Percentiles rank a stretch among this genome's conserved stretches.
These are phyloP conservation scores for Colius striatus DNA, from an alignment of 2,113 vertebrate genomes.

Conservation along the genomic window DNA sequence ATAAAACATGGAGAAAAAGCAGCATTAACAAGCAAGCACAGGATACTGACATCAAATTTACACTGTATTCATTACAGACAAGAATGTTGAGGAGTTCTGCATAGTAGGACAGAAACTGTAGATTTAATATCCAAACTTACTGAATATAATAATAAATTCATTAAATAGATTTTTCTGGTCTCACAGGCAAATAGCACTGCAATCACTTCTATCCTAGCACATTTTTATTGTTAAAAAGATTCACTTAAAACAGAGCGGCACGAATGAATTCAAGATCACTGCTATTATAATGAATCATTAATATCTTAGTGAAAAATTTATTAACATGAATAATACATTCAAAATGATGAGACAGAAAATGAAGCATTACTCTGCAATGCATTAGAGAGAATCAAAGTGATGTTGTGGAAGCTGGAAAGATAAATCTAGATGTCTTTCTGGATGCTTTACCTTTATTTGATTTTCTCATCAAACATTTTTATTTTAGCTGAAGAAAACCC, in stretches of 20 bases:
- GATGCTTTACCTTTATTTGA: neutral
- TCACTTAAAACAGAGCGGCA: constrained; percentile 57
- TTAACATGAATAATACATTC: constrained; percentile 72
- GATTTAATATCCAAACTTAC: neutral
- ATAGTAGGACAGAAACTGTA: neutral
- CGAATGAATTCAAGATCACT: constrained; percentile 63
- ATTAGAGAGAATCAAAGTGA: constrained; percentile 37
- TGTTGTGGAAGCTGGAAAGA: neutral
- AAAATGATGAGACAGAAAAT: constrained; percentile 70
- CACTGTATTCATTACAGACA: neutral
- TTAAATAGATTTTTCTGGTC: constrained; percentile 16
- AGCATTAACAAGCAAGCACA: neutral
- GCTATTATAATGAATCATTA: constrained; percentile 79
- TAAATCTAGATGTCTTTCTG: neutral
- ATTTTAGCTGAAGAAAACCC: neutral
- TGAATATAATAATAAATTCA: neutral
- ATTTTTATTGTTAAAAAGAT: constrained; percentile 72
- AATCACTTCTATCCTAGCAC: constrained; percentile 48
- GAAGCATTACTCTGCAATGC: constrained; percentile 65
- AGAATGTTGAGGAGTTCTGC: neutral
- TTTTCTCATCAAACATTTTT: neutral
- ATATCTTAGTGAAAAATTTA: constrained; percentile 75
- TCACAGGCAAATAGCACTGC: neutral
- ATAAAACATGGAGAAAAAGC: neutral
- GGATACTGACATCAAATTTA: neutral